Base-by-base conservation (phyloP, 2,113 vertebrate genomes). In the Ammodytes marinus region DNA sequence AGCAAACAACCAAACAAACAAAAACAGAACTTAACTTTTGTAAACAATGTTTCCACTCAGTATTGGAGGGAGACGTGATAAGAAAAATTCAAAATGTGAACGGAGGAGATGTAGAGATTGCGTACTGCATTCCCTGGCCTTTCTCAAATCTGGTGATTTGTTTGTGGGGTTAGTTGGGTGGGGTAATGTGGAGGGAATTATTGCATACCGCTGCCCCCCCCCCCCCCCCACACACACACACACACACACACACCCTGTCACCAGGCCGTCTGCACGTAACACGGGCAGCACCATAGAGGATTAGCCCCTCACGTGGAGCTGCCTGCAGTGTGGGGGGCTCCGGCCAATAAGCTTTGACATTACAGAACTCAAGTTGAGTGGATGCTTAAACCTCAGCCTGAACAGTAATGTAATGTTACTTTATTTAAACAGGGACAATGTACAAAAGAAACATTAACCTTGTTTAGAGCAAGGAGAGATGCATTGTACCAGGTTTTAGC, bases 281-380 rank as follows among this genome's bases (percentile, higher is more conserved):
- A 54, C 27, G 55, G 50, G 64, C 81, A 66, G 37, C 27, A 46
- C 40, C 15, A 70, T 37, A 77, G 66, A 70, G 78, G 88, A 90
- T 93, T 93, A 91, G 27, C 1, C 0, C 1, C 77, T 87, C 88
- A 92, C 84, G 59, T 88, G 89, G 74, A 85, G 40, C 47, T 78
- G 46, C 58, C 68, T 68, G 73, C 59, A 50, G 75, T 35, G 54
- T 67, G 17, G 50, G 37, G 17, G 50, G 37, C 53, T 77, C 17
- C 76, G 27, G 60, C 52, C 75, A 83, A 6, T 68, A 50, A 80
- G 53, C 64, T 79, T 69, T 19, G 2, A 64, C 9, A 65, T 84
- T 81, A 73, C 74, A 69, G 79, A 79, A 80, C 45, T n/a, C n/a
- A 66, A 42, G 17, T n/a, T 67, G 55, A 57, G 52, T 53, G 40